These are phyloP conservation scores for Tinamus guttatus DNA, from an alignment of 2,113 vertebrate species.

Conservation along the genomic window DNA sequence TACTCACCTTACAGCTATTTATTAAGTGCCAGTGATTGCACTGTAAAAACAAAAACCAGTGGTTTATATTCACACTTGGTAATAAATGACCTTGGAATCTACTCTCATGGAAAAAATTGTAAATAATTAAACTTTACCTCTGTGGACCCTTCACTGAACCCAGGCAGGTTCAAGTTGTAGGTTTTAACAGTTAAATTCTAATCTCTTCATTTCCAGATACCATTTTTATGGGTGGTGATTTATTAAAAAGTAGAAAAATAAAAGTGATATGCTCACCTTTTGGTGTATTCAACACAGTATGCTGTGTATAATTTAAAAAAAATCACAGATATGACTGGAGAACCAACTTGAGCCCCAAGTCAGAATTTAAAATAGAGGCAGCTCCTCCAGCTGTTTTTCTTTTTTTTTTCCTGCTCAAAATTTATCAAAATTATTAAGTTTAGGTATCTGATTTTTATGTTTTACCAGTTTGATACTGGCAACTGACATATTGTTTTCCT, in stretches of 20 bases:
- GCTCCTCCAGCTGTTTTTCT: not conserved
- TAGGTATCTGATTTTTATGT: not conserved
- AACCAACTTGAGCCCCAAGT: not conserved
- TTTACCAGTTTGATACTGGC: not conserved
- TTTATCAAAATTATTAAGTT: not conserved
- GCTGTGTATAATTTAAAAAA: not conserved
- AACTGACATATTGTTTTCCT: not conserved
- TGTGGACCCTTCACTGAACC: not conserved
- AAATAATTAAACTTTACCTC: constrained; percentile 65
- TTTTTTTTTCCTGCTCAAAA: not conserved
- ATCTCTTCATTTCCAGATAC: not conserved
- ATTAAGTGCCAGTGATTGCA: not conserved
- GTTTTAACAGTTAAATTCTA: not conserved
- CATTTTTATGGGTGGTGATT: not conserved
- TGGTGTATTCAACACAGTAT: not conserved
- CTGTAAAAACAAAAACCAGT: not conserved
- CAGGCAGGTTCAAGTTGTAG: not conserved
- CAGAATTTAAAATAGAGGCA: not conserved
- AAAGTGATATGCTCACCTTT: not conserved
- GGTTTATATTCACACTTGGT: not conserved
- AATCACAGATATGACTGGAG: not conserved
- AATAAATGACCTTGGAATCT: constrained; percentile 46
- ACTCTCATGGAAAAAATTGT: constrained; percentile 1
- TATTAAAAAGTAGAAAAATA: not conserved
- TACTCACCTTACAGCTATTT: not conserved